Evolutionary conservation across 2,797 vertebrate genomes (phyloP).

Genomic region (Hydrocynus forskahlii): DNA sequence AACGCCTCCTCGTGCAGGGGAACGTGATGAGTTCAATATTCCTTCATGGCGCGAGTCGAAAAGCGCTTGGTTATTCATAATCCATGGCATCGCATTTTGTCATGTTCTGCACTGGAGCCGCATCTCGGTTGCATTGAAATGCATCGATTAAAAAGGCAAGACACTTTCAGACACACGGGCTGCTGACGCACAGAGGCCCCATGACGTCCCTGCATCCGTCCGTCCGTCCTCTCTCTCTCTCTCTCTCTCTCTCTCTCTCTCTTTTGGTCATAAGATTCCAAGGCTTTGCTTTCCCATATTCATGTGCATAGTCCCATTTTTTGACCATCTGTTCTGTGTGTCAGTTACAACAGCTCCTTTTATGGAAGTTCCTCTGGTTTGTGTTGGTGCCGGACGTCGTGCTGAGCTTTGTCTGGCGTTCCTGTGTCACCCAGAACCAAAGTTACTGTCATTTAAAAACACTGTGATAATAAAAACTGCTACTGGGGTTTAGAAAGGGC

Average conservation of each 20-base stretch:
- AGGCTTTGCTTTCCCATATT: background rate
- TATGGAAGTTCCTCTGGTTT: no score
- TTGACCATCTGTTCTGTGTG: constrained; percentile 4
- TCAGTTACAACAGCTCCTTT: no score
- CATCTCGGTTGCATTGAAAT: constrained; percentile 2
- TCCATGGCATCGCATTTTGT: constrained; percentile 35
- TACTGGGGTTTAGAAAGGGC: no score
- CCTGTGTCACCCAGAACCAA: no score
- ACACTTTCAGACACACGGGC: background rate
- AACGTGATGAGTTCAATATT: constrained; percentile 79
- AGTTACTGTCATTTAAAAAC: no score
- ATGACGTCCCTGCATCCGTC: background rate
- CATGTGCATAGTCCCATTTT: background rate
- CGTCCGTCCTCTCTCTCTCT: background rate
- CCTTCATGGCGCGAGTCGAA: constrained; percentile 12
- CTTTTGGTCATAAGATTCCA: background rate
- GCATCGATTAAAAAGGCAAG: constrained; percentile 14
- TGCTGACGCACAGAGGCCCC: background rate
- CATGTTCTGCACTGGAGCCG: background rate
- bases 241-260: no score
- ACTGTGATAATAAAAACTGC: no score
- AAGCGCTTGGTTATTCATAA: constrained; percentile 55
- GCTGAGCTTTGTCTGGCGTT: no score
- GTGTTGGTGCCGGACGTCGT: no score
- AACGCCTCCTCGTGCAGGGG: constrained; percentile 74